Evolutionary conservation across 2,797 vertebrate genomes (phyloP).

Genomic region (Danio kyathit): DNA sequence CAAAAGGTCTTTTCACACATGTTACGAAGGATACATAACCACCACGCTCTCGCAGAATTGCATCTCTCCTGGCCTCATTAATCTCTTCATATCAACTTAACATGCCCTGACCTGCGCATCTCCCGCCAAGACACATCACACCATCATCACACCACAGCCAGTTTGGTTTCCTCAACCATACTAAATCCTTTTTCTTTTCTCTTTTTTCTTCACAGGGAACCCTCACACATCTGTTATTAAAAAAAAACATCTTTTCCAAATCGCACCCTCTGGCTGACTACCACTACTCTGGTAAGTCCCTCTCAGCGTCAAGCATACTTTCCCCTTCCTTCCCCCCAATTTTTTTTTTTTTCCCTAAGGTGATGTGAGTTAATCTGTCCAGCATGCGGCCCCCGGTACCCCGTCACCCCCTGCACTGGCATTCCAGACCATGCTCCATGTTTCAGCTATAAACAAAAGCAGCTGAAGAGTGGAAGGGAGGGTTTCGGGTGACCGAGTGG

Average conservation of each 20-base stretch:
- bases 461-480: slow-evolving; percentile 66
- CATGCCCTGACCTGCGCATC: slow-evolving; percentile 17
- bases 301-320: background rate
- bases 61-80: slow-evolving; percentile 33
- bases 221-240: slow-evolving; percentile 88
- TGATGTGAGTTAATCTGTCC: slow-evolving; percentile 1
- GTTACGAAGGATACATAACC: slow-evolving; percentile 59
- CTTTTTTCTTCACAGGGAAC: slow-evolving; percentile 80
- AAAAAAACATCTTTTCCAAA: slow-evolving; percentile 81
- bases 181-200: background rate
- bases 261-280: slow-evolving; percentile 86
- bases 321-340: background rate
- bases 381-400: background rate
- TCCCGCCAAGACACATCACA: background rate
- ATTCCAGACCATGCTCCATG: slow-evolving; percentile 26
- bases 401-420: slow-evolving; percentile 14
- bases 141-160: background rate
- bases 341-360: background rate
- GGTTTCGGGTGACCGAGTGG: slow-evolving; percentile 70
- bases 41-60: slow-evolving; percentile 38
- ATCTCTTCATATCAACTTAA: slow-evolving; percentile 52
- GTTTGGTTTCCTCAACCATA: slow-evolving; percentile 5
- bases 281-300: slow-evolving; percentile 92
- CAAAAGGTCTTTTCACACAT: slow-evolving; percentile 41
- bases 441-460: slow-evolving; percentile 63